Evolutionary conservation across 1,140 invertebrate genomes (phyloP).

Genomic region (Matsumurasca onukii): DNA sequence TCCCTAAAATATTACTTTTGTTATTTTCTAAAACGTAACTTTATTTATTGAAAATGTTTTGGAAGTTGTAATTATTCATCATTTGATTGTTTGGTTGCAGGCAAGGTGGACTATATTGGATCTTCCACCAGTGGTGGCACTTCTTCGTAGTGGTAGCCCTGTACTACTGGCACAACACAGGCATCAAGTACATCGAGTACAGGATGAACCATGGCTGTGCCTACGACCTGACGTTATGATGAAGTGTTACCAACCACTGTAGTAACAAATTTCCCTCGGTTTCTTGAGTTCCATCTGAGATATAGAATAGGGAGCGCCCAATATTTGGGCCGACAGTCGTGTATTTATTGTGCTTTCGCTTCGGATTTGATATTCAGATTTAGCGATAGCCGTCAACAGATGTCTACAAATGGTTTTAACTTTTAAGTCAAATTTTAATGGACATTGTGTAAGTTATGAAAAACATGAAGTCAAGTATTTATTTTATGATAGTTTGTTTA

Average conservation of each 20-base stretch:
- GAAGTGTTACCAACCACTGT: background rate
- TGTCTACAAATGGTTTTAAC: constrained; percentile 13
- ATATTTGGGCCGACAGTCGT: constrained; percentile 18
- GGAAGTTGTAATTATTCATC: too few relatives aligned
- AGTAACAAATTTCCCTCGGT: background rate
- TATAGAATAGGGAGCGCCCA: constrained; percentile 4
- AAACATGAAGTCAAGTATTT: too few relatives aligned
- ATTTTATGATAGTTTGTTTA: too few relatives aligned
- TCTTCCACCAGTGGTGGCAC: constrained; percentile 98
- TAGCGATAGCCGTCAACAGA: constrained; percentile 6
- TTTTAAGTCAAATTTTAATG: background rate
- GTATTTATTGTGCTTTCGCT: constrained; percentile 22
- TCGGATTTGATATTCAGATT: constrained; percentile 25
- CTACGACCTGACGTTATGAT: constrained; percentile 48
- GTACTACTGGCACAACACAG: constrained; percentile 94
- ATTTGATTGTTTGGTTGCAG: too few relatives aligned
- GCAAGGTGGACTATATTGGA: constrained; percentile 87
- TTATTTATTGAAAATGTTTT: too few relatives aligned
- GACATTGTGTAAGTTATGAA: too few relatives aligned
- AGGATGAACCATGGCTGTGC: constrained; percentile 79
- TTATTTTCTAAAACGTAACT: too few relatives aligned
- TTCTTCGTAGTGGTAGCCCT: constrained; percentile 84
- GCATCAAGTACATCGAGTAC: constrained; percentile 82
- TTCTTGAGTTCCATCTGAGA: background rate
- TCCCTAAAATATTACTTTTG: too few relatives aligned